These are phyloP conservation scores for Aldrovandia affinis DNA, from an alignment of 2,797 vertebrate species.

Conservation along the genomic window DNA sequence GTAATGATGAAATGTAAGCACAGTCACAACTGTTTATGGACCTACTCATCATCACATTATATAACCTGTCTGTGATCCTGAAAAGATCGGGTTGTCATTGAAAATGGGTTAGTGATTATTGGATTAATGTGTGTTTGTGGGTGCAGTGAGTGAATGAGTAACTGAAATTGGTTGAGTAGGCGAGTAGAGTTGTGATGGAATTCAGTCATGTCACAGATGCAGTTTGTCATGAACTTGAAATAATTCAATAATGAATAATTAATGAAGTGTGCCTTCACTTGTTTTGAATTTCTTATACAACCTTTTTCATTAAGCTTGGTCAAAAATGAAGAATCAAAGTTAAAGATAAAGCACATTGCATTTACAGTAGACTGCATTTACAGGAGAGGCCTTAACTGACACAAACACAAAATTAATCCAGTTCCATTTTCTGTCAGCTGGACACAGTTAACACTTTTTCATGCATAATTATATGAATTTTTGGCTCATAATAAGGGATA, in stretches of 20 bases:
- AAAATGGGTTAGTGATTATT: too few relatives aligned
- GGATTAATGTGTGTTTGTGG: too few relatives aligned
- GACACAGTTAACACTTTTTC: background rate
- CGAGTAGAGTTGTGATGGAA: too few relatives aligned
- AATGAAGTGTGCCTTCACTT: too few relatives aligned
- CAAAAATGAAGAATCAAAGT: background rate
- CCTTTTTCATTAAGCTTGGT: background rate
- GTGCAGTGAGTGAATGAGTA: too few relatives aligned
- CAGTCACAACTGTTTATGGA: background rate
- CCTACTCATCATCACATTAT: background rate
- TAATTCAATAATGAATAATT: too few relatives aligned
- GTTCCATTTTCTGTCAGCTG: constrained; percentile 7
- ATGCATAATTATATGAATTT: background rate
- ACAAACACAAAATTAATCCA: background rate
- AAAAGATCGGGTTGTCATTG: background rate
- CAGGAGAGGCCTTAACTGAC: background rate
- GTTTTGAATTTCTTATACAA: background rate
- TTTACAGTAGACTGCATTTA: background rate
- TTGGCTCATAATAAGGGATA: background rate
- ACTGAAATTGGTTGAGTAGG: too few relatives aligned
- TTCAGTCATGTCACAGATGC: too few relatives aligned
- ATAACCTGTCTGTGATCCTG: background rate
- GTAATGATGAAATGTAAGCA: background rate
- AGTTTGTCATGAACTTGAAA: too few relatives aligned
- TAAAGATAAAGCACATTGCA: background rate